phyloP scores from a whole-genome alignment of 2,888 invertebrate genomes.

The Philaethria dido region DNA sequence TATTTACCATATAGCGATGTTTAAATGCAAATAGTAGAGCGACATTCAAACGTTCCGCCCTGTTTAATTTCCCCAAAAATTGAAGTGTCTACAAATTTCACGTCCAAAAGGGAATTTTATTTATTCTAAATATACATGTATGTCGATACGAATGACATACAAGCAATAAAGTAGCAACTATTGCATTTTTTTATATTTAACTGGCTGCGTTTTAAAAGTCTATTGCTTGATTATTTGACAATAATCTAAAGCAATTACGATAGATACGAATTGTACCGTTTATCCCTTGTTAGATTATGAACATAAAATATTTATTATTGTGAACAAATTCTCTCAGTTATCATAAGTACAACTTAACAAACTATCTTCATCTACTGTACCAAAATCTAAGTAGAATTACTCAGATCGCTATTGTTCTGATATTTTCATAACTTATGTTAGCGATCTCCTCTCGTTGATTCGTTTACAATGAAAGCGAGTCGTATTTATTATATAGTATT shows the following conservation, averaged over 20 bases:
- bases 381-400: not conserved
- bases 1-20: not conserved
- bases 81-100: not conserved
- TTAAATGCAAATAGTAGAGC: constrained; percentile 9
- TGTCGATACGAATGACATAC: no score
- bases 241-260: no score
- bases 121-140: no score
- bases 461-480: not conserved
- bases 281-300: no score
- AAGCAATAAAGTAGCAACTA: no score
- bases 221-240: no score
- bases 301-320: not conserved
- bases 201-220: no score
- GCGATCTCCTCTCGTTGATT: not conserved
- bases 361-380: not conserved
- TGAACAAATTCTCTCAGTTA: no score
- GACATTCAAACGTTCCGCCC: not conserved
- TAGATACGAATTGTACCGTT: no score
- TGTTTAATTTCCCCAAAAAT: not conserved
- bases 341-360: not conserved
- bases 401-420: not conserved
- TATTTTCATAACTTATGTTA: constrained; percentile 8
- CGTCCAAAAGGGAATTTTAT: no score
- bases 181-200: no score
- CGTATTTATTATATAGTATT: not conserved